Evolutionary conservation across 2,888 invertebrate genomes (phyloP).

Genomic region (Notodonta ziczac): DNA sequence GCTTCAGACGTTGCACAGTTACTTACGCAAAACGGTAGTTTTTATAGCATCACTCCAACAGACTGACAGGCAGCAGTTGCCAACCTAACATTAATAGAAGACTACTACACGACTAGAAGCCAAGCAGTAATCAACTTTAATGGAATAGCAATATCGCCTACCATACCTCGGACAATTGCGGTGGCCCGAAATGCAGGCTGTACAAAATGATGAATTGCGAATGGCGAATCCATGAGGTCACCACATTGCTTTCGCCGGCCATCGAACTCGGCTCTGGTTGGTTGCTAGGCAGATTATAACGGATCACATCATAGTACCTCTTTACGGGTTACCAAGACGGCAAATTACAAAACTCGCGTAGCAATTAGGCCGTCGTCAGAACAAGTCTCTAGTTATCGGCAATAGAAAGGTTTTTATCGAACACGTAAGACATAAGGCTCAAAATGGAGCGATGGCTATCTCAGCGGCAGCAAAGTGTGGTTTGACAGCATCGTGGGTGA

Average conservation of each 20-base stretch:
- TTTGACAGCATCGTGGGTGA: constrained; percentile 32
- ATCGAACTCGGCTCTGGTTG: constrained; percentile 70
- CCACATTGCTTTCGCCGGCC: constrained; percentile 74
- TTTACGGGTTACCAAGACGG: constrained; percentile 45
- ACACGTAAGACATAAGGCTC: constrained; percentile 27
- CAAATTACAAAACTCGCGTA: constrained; percentile 53
- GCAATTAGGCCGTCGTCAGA: constrained; percentile 45
- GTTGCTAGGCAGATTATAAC: constrained; percentile 74
- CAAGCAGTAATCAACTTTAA: constrained; percentile 24
- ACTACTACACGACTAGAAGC: constrained; percentile 16
- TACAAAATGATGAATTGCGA: constrained; percentile 77
- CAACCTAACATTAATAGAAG: constrained; percentile 13
- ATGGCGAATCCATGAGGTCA: constrained; percentile 75
- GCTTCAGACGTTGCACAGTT: background rate
- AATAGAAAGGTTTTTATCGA: constrained; percentile 28
- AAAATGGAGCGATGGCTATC: constrained; percentile 26
- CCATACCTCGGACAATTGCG: constrained; percentile 43
- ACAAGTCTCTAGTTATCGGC: constrained; percentile 35
- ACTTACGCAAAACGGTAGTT: background rate
- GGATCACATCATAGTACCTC: constrained; percentile 61
- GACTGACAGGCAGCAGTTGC: constrained; percentile 2
- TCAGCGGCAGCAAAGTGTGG: constrained; percentile 20
- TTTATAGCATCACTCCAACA: background rate
- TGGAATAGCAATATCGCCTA: constrained; percentile 40
- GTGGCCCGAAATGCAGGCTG: constrained; percentile 56